Base-by-base conservation (phyloP, 2,888 invertebrate genomes). In the Gandaritis pyraliata region DNA sequence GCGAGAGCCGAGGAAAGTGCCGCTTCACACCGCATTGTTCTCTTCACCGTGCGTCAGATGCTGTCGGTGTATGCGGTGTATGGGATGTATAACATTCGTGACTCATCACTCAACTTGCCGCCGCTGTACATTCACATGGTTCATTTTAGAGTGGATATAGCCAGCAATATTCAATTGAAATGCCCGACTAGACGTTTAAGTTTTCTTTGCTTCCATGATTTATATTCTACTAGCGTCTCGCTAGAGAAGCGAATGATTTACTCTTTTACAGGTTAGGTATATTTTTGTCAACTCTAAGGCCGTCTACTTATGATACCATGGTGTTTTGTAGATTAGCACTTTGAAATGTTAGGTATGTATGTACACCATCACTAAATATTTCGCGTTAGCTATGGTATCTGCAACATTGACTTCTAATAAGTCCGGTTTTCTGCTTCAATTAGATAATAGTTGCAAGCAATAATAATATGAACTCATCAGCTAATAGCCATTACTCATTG, bases 21-120 rank as follows among this genome's bases (percentile, higher is more conserved):
- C 64, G 69, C 65, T 72, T 72, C 69, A 73, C 69, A 68, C 64
- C 67, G 69, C 74, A 75, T 75, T 78, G 77, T 77, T 77, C 70
- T 73, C 68, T 65, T 62, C 60, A 68, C 60, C 63, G 61, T 59
- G 62, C 64, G 61, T 61, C 58, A 68, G 62, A 51, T 58, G 61
- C 58, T 58, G 66, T 64, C 57, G 56, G 65, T 11, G 8, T 61
- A 62, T 61, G 33, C 65, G 52, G 8, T 61, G 61, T 61, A 38
- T 66, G 52, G 63, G 65, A 59, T 68, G 65, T 61, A 59, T 56
- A 57, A 54, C 45, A 65, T 67, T 74, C 63, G 65, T 73, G 73
- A 73, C 67, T 67, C 73, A 72, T 71, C 67, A 66, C 55, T 66
- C 55, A 56, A 55, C 59, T 64, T 51, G 43, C 11, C 52, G 15